These are phyloP conservation scores for Pachycephala philippinensis DNA, from an alignment of 2,113 vertebrate genomes.

Conservation along the genomic window DNA sequence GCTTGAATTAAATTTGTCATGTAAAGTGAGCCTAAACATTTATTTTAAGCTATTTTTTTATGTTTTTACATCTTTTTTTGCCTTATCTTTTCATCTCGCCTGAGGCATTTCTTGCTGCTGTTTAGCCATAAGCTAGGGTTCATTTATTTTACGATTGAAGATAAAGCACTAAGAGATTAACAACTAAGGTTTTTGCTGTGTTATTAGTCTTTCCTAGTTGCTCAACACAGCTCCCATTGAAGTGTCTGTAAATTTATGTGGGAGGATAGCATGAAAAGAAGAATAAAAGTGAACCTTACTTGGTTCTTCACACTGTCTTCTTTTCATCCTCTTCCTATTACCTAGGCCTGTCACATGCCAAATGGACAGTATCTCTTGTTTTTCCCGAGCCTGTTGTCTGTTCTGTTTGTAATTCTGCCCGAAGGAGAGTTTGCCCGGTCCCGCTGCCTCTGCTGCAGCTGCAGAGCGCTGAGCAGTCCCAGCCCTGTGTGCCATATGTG, in stretches of 20 bases:
- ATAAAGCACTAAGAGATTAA: not conserved
- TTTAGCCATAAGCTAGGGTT: not conserved
- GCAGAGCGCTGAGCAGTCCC: not conserved
- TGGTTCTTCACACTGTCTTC: not conserved
- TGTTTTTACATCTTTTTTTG: not conserved
- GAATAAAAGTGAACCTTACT: not conserved
- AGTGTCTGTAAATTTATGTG: not conserved
- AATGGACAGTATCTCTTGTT: not conserved
- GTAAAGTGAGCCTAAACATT: not conserved
- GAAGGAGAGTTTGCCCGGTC: not conserved
- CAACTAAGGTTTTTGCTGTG: not conserved
- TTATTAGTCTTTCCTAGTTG: not conserved
- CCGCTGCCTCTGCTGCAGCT: not conserved
- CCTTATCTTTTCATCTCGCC: not conserved
- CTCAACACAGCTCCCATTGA: not conserved
- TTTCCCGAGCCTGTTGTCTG: not conserved
- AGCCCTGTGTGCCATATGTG: not conserved
- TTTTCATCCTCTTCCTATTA: not conserved
- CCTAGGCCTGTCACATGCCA: not conserved
- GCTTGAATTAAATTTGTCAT: not conserved
- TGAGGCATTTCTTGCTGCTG: not conserved
- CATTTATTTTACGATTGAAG: not conserved
- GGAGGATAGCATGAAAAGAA: not conserved
- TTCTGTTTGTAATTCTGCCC: not conserved
- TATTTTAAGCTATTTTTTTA: not conserved